Evolutionary conservation across 2,113 vertebrate species (phyloP), one percentile per base, ranked within the genome.

Genomic region (Asarcornis scutulata): DNA sequence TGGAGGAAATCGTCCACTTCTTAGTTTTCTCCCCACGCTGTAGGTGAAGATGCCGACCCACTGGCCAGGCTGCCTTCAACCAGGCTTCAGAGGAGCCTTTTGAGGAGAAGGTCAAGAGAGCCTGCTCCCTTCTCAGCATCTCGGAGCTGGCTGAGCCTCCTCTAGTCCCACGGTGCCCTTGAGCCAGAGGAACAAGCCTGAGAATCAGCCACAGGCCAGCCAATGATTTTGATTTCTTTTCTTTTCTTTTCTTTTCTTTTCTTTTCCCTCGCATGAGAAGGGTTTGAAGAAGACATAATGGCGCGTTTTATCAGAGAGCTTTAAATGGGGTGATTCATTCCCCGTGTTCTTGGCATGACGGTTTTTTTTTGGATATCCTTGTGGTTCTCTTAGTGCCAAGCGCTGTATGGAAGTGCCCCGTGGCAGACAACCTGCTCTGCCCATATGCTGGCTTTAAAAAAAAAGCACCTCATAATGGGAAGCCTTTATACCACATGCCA

Each of bases 351-450:
- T 96, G 95, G 94, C 36, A 3, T 79, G 73, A 82, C 1, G 9
- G 72, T 84, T 44, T 89, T 86, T 92, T 92, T 89, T 77, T 93
- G 67, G 75, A 38, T 94, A 58, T 83, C 88, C 18, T 42, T 50
- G 55, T 38, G 53, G 58, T 64, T 89, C 60, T 60, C 48, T 44
- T 55, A 26, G 68, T 86, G 95, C 71, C 76, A 88, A 78, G 81
- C 71, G 1, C 83, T 64, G 46, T 52, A 83, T 96, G 94, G 92
- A 96, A 82, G 40, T 91, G 64, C 78, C 91, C 84, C 2, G 4
- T 94, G 94, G 95, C 90, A 96, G 86, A 79, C 92, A 91, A 93
- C 86, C 86, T 95, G 93, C 82, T 91, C 86, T 95, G 66, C 91
- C 91, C 90, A 75, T 96, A 93, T 95, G 97, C 85, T 92, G 81